Percentiles rank a stretch among this genome's conserved stretches.
Conservation (phyloP, 2,888 invertebrate species). For the Eledona agricola region DNA sequence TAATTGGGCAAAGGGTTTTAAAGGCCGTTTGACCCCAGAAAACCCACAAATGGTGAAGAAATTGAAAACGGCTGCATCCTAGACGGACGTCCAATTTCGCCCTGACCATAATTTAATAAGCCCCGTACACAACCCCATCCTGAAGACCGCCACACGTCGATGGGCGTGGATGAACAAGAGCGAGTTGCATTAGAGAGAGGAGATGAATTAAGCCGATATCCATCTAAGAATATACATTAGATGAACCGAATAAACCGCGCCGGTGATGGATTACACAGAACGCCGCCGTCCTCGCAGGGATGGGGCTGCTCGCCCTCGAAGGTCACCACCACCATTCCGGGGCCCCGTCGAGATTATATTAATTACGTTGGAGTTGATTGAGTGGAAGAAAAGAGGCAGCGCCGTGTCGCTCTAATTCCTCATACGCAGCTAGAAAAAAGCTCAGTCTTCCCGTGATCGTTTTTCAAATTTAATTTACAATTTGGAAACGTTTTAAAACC, state of each 20-base stretch:
- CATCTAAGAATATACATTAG: constrained; percentile 49
- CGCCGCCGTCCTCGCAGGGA: constrained; percentile 13
- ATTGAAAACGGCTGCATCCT: constrained; percentile 13
- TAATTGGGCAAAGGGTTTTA: no score
- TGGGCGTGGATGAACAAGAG: constrained; percentile 43
- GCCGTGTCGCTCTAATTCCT: no score
- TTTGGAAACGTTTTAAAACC: no score
- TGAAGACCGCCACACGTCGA: constrained; percentile 31
- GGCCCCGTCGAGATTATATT: constrained; percentile 21
- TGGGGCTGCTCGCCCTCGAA: constrained; percentile 23
- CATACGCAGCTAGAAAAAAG: neutral
- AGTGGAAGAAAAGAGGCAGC: neutral
- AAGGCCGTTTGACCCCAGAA: no score
- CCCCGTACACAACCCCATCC: constrained; percentile 12
- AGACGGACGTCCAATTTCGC: constrained; percentile 15
- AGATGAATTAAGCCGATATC: constrained; percentile 52
- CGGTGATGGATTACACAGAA: constrained; percentile 42
- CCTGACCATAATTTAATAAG: constrained; percentile 38
- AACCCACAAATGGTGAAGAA: constrained; percentile 11
- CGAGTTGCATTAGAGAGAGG: constrained; percentile 47
- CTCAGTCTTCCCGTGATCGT: neutral
- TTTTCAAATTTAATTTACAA: no score
- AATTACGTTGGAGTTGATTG: constrained; percentile 14
- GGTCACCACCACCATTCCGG: constrained; percentile 10
- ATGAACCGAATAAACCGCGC: constrained; percentile 40